A percentile compares a stretch with the other conserved stretches of the same genome.
Conservation (phyloP, 2,888 invertebrate species). For the Rhagium mordax region DNA sequence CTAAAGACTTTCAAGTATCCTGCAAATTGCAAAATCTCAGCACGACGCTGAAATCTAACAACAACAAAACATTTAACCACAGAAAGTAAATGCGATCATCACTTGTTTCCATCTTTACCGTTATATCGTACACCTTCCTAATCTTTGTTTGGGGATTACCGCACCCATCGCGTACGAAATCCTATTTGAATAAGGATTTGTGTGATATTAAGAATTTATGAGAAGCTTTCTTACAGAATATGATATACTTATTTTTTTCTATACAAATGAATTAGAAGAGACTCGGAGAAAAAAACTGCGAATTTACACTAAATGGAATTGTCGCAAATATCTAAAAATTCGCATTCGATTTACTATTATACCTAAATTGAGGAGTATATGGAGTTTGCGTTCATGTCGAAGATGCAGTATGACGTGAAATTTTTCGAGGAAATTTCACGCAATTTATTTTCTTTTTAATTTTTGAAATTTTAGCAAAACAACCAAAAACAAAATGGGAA, state of each 20-base stretch:
- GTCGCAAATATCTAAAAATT: too few relatives aligned
- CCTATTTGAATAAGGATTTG: conserved; percentile 22
- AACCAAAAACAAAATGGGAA: too few relatives aligned
- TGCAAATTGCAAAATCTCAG: neutral
- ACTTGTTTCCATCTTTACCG: conserved; percentile 5
- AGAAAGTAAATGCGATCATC: conserved; percentile 6
- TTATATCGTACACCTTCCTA: conserved; percentile 2
- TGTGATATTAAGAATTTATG: conserved; percentile 13
- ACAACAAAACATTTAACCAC: conserved; percentile 6
- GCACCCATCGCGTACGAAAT: neutral
- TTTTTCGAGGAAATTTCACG: too few relatives aligned
- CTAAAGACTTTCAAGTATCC: neutral
- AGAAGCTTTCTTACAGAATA: conserved; percentile 16
- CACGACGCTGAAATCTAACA: neutral
- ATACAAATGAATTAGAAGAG: too few relatives aligned
- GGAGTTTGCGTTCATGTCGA: too few relatives aligned
- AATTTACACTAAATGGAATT: too few relatives aligned
- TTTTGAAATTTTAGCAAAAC: too few relatives aligned
- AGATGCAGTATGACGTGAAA: too few relatives aligned
- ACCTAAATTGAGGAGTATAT: too few relatives aligned
- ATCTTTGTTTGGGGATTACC: conserved; percentile 14
- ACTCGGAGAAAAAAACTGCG: too few relatives aligned
- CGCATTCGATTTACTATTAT: too few relatives aligned
- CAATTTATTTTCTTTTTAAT: too few relatives aligned
- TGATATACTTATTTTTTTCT: conserved; percentile 6